Conservation (phyloP, 2,113 vertebrate genomes). For the Chaenogobius annularis region DNA sequence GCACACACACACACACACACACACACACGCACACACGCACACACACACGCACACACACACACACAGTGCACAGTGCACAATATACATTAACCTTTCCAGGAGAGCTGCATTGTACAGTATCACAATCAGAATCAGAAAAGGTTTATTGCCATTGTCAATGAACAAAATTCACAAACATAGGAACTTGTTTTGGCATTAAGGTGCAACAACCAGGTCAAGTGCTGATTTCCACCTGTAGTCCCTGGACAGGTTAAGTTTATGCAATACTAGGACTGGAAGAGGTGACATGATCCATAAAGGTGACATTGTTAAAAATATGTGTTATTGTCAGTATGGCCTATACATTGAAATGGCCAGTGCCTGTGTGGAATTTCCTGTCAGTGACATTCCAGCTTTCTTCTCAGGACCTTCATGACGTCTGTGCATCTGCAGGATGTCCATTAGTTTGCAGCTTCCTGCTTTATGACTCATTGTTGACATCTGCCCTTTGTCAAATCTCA, state of each 20-base stretch:
- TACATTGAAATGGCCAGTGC: constrained; percentile 27
- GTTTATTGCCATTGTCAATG: no score
- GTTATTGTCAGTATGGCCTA: constrained; percentile 26
- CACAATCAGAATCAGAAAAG: no score
- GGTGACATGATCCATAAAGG: constrained; percentile 28
- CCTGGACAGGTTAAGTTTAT: neutral
- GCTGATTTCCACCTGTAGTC: no score
- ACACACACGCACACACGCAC: no score
- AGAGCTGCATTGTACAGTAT: no score
- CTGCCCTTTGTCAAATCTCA: constrained; percentile 1
- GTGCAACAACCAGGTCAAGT: no score
- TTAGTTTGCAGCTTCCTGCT: constrained; percentile 52
- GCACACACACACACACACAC: no score
- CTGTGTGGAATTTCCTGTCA: constrained; percentile 32
- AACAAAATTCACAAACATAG: no score
- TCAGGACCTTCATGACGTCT: constrained; percentile 48
- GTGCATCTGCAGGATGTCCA: constrained; percentile 61
- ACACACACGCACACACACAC: no score
- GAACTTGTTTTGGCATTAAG: no score
- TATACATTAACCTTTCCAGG: no score
- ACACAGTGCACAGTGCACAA: no score
- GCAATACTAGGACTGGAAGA: constrained; percentile 8
- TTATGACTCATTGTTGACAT: constrained; percentile 45
- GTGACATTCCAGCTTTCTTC: constrained; percentile 63
- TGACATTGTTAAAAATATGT: constrained; percentile 10